A percentile compares a stretch with the other conserved stretches of the same genome.
phyloP scores from a whole-genome alignment of 2,888 invertebrate species.

The Lepeophtheirus nordmannii region DNA sequence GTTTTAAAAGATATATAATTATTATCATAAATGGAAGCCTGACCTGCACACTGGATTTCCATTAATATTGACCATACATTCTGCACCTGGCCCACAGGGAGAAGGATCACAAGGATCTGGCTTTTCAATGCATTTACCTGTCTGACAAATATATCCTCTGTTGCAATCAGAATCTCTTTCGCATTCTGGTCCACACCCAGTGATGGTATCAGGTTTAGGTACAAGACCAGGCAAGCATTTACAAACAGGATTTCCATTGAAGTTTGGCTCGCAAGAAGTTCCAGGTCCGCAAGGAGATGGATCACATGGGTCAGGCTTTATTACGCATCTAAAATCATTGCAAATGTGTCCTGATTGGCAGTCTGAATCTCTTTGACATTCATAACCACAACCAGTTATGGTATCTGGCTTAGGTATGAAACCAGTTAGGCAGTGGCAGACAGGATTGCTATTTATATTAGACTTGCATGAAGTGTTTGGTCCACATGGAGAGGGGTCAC shows the following conservation, averaged over 20 bases:
- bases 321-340: not conserved
- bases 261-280: conserved; percentile 8
- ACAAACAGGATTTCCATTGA: conserved; percentile 8
- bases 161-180: conserved; percentile 22
- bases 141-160: conserved; percentile 19
- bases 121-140: conserved; percentile 9
- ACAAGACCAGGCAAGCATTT: conserved; percentile 10
- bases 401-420: conserved; percentile 32
- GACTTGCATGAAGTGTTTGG: conserved; percentile 9
- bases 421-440: conserved; percentile 30
- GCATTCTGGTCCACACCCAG: conserved; percentile 29
- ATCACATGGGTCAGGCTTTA: conserved; percentile 9
- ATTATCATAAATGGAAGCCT: not conserved
- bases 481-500: conserved; percentile 11
- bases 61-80: conserved; percentile 14
- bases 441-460: conserved; percentile 8
- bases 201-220: conserved; percentile 32
- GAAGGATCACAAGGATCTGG: conserved; percentile 25
- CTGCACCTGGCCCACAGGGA: conserved; percentile 20
- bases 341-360: conserved; percentile 10
- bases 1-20: too few relatives aligned
- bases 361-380: conserved; percentile 17
- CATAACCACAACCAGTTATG: conserved; percentile 30
- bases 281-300: conserved; percentile 13
- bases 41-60: conserved; percentile 20